phyloP scores from a whole-genome alignment of 1,140 invertebrate genomes.

The Drosophila miranda region DNA sequence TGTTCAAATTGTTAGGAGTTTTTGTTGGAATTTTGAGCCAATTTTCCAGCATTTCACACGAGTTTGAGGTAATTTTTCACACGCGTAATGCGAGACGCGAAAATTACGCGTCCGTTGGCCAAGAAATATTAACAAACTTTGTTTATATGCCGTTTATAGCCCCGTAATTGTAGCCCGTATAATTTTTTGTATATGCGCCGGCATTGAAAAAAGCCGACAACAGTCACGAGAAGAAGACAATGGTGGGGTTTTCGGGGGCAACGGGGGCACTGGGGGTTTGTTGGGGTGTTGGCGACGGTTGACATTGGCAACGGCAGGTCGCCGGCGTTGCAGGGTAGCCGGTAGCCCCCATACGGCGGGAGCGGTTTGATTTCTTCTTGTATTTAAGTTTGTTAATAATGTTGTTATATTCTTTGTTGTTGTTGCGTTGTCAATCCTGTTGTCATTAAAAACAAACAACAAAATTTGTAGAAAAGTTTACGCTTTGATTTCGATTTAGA shows the following conservation, averaged over 20 bases:
- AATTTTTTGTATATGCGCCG: conserved; percentile 48
- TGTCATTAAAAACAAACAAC: conserved; percentile 77
- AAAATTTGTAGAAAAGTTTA: conserved; percentile 45
- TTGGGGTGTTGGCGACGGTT: conserved; percentile 71
- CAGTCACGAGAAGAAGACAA: conserved; percentile 24
- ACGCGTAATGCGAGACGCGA: conserved; percentile 50
- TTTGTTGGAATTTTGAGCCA: not conserved
- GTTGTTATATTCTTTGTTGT: conserved; percentile 49
- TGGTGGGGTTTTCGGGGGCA: conserved; percentile 4
- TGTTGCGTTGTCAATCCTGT: conserved; percentile 65
- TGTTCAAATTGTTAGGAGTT: conserved; percentile 4
- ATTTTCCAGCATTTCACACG: conserved; percentile 33
- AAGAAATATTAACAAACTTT: conserved; percentile 71
- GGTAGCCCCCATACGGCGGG: conserved; percentile 12
- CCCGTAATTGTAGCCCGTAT: conserved; percentile 48
- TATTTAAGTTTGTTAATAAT: conserved; percentile 72
- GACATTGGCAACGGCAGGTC: conserved; percentile 69
- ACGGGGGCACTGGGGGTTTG: conserved; percentile 48
- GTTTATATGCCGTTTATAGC: conserved; percentile 56
- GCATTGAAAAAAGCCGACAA: conserved; percentile 63
- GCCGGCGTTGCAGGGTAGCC: not conserved
- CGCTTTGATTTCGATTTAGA: conserved; percentile 31
- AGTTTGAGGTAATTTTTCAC: conserved; percentile 29
- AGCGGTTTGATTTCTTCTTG: conserved; percentile 36
- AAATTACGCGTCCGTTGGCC: conserved; percentile 50